A percentile compares a stretch with the other conserved stretches of the same genome.
These are phyloP conservation scores for Crotalus horridus DNA, from an alignment of 2,113 vertebrate species.

Conservation along the genomic window DNA sequence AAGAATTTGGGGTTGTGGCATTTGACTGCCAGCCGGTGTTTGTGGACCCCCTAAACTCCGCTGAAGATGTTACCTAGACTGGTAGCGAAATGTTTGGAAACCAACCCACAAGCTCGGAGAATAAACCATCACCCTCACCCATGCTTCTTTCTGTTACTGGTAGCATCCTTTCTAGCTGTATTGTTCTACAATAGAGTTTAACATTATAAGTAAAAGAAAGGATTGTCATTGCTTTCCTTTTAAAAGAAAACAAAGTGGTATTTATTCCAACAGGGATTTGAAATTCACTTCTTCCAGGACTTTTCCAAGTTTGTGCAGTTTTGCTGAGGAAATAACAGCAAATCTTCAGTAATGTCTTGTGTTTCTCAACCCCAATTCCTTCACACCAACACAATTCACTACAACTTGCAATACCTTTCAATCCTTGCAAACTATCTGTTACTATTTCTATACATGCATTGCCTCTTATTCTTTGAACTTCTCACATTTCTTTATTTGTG, in stretches of 20 bases:
- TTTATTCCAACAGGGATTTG: background rate
- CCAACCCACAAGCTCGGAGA: no score
- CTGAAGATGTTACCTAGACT: no score
- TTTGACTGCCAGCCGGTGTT: no score
- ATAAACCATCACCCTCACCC: background rate
- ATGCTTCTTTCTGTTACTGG: conserved; percentile 1
- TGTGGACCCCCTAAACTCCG: no score
- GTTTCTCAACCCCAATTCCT: background rate
- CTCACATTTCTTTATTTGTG: background rate
- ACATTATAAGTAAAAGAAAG: background rate
- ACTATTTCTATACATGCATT: background rate
- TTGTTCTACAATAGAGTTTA: fast-evolving
- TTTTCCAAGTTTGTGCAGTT: background rate
- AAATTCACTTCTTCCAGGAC: background rate
- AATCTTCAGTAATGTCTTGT: background rate
- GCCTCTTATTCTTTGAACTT: background rate
- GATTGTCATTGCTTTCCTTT: background rate
- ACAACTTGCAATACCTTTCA: background rate
- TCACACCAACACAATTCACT: background rate
- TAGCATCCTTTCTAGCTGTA: background rate
- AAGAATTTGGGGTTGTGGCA: no score
- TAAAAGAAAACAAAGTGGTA: fast-evolving
- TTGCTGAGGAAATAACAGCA: background rate
- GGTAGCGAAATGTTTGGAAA: no score
- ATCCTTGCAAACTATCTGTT: background rate